Conservation (phyloP, 2,888 invertebrate genomes). For the Caenorhabditis becei region DNA sequence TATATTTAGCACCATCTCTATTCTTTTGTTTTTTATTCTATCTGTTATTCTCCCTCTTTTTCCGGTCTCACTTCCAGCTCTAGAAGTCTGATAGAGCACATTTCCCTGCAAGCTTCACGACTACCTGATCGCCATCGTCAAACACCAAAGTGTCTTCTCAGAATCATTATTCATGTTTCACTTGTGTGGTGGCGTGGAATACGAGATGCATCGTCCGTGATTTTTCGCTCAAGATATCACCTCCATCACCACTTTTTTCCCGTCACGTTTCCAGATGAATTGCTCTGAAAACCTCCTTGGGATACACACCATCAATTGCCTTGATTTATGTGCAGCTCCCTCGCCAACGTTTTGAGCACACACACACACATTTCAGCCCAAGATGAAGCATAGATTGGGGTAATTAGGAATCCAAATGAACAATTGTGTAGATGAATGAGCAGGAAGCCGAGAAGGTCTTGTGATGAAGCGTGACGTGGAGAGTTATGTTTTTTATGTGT, state of each 20-base stretch:
- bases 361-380: background rate
- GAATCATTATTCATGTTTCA: slow-evolving; percentile 17
- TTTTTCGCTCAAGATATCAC: background rate
- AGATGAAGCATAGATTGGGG: slow-evolving; percentile 12
- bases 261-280: too few species aligned
- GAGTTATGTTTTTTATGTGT: too few species aligned
- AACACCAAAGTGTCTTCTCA: background rate
- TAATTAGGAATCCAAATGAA: slow-evolving; percentile 11
- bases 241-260: background rate
- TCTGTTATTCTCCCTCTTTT: background rate
- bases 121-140: background rate
- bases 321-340: slow-evolving; percentile 8
- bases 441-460: background rate
- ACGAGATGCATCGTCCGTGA: background rate
- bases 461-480: background rate
- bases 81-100: background rate
- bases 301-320: slow-evolving; percentile 18
- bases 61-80: background rate
- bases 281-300: background rate
- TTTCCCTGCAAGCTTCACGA: background rate
- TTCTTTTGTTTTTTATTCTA: background rate
- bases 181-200: slow-evolving; percentile 20
- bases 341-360: background rate
- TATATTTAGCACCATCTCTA: too few species aligned
- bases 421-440: background rate